A percentile compares a stretch with the other conserved stretches of the same genome.
phyloP scores from a whole-genome alignment of 1,140 invertebrate genomes.

The Bombus waltoni region DNA sequence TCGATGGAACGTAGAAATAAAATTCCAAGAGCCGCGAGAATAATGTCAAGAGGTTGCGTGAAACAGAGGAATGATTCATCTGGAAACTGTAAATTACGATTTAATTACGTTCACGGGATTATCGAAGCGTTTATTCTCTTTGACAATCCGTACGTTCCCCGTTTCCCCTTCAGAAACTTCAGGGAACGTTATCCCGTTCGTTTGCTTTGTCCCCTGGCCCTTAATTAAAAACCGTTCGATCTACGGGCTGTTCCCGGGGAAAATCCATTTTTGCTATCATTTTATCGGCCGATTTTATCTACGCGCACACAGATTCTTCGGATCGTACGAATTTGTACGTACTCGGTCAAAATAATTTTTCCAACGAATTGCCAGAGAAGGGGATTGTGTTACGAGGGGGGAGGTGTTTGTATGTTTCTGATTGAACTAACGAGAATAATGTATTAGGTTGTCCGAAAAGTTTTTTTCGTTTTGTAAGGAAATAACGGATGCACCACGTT shows the following conservation, averaged over 20 bases:
- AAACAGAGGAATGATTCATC: background rate
- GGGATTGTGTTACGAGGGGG: too few species aligned
- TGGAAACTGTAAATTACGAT: background rate
- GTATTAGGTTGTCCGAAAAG: too few species aligned
- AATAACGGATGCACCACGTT: too few species aligned
- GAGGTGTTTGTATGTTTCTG: background rate
- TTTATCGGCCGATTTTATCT: background rate
- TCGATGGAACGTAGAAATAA: background rate
- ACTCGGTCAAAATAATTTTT: background rate
- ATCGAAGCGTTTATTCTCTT: constrained; percentile 13
- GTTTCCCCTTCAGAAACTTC: background rate
- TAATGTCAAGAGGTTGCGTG: background rate
- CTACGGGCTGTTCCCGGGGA: background rate
- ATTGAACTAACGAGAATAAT: background rate
- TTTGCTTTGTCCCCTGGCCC: constrained; percentile 13
- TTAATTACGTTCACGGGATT: constrained; percentile 7
- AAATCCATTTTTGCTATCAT: background rate
- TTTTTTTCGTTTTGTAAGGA: too few species aligned
- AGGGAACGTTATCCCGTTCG: background rate
- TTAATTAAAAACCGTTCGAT: constrained; percentile 34
- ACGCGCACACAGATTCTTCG: background rate
- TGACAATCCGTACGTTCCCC: background rate
- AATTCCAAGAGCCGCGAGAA: background rate
- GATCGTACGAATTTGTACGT: background rate
- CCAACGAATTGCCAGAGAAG: background rate